Conservation (phyloP, 2,113 vertebrate species). For the Dromaius novaehollandiae region DNA sequence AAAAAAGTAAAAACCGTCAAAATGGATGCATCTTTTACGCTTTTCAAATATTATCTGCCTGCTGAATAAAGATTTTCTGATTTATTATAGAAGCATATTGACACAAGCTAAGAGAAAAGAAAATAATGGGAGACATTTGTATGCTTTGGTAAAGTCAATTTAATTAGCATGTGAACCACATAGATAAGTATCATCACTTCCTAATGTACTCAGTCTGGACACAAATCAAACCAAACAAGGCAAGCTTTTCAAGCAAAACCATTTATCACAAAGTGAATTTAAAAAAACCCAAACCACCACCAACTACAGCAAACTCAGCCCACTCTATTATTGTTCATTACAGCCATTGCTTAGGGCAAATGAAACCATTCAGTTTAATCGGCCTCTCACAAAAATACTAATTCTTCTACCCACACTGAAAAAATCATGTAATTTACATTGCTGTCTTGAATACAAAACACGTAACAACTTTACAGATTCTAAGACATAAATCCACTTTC, state of each 20-base stretch:
- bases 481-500: not conserved
- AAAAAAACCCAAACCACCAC: not conserved
- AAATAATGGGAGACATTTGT: conserved; percentile 54
- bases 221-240: conserved; percentile 55
- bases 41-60: conserved; percentile 12
- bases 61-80: conserved; percentile 51
- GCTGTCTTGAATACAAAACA: conserved; percentile 1
- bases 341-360: not conserved
- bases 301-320: not conserved
- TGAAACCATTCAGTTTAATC: not conserved
- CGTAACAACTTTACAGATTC: not conserved
- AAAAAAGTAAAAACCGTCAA: not conserved
- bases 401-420: conserved; percentile 1
- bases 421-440: not conserved
- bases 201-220: conserved; percentile 10
- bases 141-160: conserved; percentile 22
- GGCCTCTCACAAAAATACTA: not conserved
- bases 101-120: conserved; percentile 40
- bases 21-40: not conserved
- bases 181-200: conserved; percentile 39
- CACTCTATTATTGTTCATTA: not conserved
- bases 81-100: conserved; percentile 24
- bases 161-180: conserved; percentile 41
- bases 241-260: conserved; percentile 26
- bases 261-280: not conserved